Conservation (phyloP, 2,888 invertebrate species). For the Epistrophe grossulariae region DNA sequence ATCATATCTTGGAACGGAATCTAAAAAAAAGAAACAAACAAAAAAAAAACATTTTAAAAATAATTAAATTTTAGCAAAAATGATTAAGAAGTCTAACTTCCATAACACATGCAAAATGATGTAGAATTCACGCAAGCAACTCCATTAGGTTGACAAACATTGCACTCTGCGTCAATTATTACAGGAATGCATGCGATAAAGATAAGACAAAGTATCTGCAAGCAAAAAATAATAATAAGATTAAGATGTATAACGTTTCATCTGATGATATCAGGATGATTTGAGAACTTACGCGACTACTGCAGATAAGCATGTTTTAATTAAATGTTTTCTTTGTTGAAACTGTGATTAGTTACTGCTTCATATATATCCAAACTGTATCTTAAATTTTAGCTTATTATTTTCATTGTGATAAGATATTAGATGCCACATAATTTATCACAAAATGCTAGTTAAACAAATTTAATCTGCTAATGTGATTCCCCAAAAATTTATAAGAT, state of each 20-base stretch:
- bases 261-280: neutral
- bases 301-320: constrained; percentile 23
- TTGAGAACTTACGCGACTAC: constrained; percentile 24
- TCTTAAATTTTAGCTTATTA: neutral
- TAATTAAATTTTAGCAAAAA: neutral
- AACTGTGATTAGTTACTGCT: constrained; percentile 20
- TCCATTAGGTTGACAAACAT: constrained; percentile 80
- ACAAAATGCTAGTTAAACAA: neutral
- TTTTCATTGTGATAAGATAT: neutral
- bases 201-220: constrained; percentile 21
- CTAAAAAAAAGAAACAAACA: constrained; percentile 71
- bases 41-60: neutral
- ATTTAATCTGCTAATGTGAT: neutral
- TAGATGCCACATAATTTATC: neutral
- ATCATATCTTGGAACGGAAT: constrained; percentile 77
- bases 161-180: constrained; percentile 77
- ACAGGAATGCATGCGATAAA: neutral
- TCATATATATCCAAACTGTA: neutral
- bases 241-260: neutral
- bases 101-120: constrained; percentile 81
- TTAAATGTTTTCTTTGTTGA: constrained; percentile 8
- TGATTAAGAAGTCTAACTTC: constrained; percentile 43
- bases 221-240: neutral
- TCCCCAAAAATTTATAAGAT: too few species aligned
- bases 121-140: constrained; percentile 81